Conservation (phyloP, 2,113 vertebrate species). For the Arothron firmamentum region DNA sequence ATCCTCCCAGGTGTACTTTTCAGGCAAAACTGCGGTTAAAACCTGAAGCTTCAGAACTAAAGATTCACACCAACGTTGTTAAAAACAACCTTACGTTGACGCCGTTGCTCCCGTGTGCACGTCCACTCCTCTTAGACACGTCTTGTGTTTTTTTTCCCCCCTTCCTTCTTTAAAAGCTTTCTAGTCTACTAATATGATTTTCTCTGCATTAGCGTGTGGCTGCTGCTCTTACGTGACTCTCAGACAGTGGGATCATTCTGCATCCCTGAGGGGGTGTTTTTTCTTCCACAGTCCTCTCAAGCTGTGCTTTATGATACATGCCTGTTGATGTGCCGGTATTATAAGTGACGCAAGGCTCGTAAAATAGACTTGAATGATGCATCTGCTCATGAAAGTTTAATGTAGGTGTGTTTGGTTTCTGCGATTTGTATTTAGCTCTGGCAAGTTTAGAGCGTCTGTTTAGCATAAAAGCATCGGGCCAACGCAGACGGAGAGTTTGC, state of each 20-base stretch:
- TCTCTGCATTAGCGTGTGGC: constrained; percentile 31
- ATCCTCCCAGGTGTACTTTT: neutral
- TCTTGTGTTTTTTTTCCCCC: constrained; percentile 37
- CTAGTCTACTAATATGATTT: constrained; percentile 63
- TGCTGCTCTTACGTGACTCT: constrained; percentile 48
- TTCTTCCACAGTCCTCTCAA: constrained; percentile 1
- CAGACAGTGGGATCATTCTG: constrained; percentile 47
- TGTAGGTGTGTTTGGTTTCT: constrained; percentile 15
- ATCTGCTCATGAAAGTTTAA: constrained; percentile 24
- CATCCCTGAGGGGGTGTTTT: constrained; percentile 48
- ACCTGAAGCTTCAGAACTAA: neutral
- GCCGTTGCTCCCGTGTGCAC: constrained; percentile 19
- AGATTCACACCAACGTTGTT: no score
- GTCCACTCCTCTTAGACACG: constrained; percentile 19
- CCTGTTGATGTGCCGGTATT: constrained; percentile 23
- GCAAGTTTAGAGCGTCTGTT: neutral
- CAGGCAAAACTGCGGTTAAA: no score
- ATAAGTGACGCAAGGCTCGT: constrained; percentile 20
- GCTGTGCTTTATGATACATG: constrained; percentile 46
- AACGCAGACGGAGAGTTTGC: neutral
- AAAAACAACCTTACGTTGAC: no score
- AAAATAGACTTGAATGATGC: constrained; percentile 18
- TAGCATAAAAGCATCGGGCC: constrained; percentile 1
- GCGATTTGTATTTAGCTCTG: neutral
- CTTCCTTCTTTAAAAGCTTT: constrained; percentile 43